Evolutionary conservation across 2,113 vertebrate species (phyloP), one percentile per base, ranked within the genome.

Genomic region (Dolichallabes microphthalmus): DNA sequence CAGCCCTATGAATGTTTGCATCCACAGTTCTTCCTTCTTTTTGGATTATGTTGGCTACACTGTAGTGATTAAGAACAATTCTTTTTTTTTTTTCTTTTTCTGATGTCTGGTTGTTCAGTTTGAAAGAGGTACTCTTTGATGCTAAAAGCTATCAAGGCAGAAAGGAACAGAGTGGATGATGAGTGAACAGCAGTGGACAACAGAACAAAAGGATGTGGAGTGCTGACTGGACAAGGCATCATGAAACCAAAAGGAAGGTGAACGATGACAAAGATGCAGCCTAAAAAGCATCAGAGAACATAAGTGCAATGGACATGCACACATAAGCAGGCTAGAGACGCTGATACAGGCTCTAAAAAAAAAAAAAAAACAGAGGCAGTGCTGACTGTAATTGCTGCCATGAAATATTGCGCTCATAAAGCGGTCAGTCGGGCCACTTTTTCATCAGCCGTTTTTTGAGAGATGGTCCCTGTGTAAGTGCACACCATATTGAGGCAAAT

Each of bases 331-430:
- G 6, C 17, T 55, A 84, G 61, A 86, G 74, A 84, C 30, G 27
- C 85, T 84, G 81, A 87, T 82, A 63, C n/a, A 66, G 30, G 30
- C 73, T 78, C 35, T 45, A 39, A 61, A 68, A 82, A 52, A 77
- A 4, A 63, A 58, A 75, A 55, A 69, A 74, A 83, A 55, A 77
- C 19, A 57, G 60, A 68, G 73, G 82, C 80, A 61, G 80, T 32
- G n/a, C 30, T 85, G 83, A 66, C 66, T 83, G 80, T 85, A 75
- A 84, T 84, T 86, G 86, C 78, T 79, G 58, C 78, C 73, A 84
- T 89, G 78, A 89, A 82, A 86, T 86, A 89, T 89, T 69, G 75
- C 64, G 35, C 78, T 84, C 85, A 84, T 86, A 89, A 89, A 89
- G 85, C 39, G 73, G 61, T 63, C 73, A 81, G 84, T 86, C 86